Evolutionary conservation across 2,797 vertebrate species (phyloP).

Genomic region (Gallinago solitaria): DNA sequence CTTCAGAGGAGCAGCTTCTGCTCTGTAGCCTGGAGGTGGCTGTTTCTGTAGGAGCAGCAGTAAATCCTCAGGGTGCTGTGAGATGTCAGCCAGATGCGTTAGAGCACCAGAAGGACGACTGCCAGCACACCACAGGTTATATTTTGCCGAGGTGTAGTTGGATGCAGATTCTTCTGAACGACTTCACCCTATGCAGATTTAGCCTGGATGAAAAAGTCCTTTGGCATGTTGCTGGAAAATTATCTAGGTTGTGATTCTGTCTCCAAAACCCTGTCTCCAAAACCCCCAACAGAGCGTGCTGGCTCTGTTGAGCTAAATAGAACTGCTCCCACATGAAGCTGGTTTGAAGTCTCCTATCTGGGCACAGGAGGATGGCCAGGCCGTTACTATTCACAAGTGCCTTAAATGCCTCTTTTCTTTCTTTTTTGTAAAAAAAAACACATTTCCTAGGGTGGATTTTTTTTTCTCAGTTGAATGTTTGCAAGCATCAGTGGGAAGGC

Average conservation of each 20-base stretch:
- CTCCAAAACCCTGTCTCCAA: background rate
- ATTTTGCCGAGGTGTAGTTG: background rate
- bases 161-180: background rate
- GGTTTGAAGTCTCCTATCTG: background rate
- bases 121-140: background rate
- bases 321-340: background rate
- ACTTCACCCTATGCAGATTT: background rate
- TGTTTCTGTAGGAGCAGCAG: background rate
- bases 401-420: background rate
- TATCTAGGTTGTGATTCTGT: background rate
- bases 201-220: background rate
- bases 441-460: background rate
- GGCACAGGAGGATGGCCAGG: background rate
- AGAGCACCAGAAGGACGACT: background rate
- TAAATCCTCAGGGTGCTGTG: background rate
- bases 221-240: background rate
- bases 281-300: background rate
- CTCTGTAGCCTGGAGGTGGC: background rate
- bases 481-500: background rate
- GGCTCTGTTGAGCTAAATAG: background rate
- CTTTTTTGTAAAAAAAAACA: background rate
- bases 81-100: background rate
- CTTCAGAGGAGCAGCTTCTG: background rate
- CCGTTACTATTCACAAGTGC: background rate
- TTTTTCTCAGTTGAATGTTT: background rate